phyloP scores from a whole-genome alignment of 2,888 invertebrate species.

The Andrena dorsata region DNA sequence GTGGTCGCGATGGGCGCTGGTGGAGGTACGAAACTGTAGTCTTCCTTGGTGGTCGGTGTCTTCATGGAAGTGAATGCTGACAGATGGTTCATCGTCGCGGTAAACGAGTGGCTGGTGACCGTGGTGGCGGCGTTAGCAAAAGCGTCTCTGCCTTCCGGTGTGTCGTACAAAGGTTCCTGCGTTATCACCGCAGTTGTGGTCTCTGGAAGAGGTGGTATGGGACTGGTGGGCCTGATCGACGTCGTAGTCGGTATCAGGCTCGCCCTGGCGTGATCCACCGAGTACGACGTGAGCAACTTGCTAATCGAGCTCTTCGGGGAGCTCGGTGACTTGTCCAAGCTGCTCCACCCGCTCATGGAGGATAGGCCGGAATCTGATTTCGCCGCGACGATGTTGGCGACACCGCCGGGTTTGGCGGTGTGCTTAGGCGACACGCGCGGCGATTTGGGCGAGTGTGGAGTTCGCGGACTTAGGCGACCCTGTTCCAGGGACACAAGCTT shows the following conservation, averaged over 20 bases:
- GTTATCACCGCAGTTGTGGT: conserved; percentile 67
- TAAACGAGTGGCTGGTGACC: conserved; percentile 71
- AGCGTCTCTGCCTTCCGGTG: conserved; percentile 81
- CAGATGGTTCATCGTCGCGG: conserved; percentile 84
- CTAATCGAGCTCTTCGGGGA: conserved; percentile 89
- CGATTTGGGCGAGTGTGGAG: conserved; percentile 89
- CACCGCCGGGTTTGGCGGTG: conserved; percentile 86
- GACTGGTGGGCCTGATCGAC: conserved; percentile 75
- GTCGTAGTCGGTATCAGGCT: conserved; percentile 71
- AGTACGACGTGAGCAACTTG: conserved; percentile 81
- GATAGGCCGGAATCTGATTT: conserved; percentile 95
- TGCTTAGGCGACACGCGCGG: conserved; percentile 91
- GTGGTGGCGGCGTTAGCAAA: conserved; percentile 73
- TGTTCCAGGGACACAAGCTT: conserved; percentile 84
- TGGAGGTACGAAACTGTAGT: conserved; percentile 86
- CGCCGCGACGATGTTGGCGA: conserved; percentile 89
- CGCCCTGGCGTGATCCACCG: conserved; percentile 78
- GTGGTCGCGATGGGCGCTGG: conserved; percentile 85
- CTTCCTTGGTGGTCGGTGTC: conserved; percentile 86
- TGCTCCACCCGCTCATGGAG: conserved; percentile 95
- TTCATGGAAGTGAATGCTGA: conserved; percentile 86
- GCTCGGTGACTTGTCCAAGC: conserved; percentile 93
- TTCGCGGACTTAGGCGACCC: conserved; percentile 88
- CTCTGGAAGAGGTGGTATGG: conserved; percentile 80
- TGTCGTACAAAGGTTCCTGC: conserved; percentile 82